Evolutionary conservation across 2,888 invertebrate species (phyloP), one percentile per base, ranked within the genome.

Genomic region (Sarcophaga subvicina): DNA sequence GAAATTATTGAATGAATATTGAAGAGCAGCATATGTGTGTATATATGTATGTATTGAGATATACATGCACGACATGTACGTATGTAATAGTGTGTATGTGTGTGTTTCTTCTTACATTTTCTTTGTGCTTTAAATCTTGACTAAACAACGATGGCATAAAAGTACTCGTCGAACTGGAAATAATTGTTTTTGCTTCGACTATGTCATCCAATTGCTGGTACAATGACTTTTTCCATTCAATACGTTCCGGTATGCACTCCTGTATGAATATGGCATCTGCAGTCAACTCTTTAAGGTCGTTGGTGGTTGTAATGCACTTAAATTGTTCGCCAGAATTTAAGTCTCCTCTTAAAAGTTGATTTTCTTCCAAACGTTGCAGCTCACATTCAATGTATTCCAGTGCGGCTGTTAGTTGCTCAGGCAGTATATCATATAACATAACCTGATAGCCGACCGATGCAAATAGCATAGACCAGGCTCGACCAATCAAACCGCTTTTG

Each of bases 391-490:
- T 96, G 89, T 97, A 96, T 6, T 94, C 94, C 4, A 98, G 93
- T 0, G 98, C 98, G 54, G 95, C 94, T 4, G 95, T 93, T 20
- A 98, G 95, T 93, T 97, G 97, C 85, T 96, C 95, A 2, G 96
- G 95, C 63, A 97, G 94, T 75, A 97, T 96, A 91, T 99, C 99
- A 92, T 96, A 99, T 76, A 99, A 94, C 47, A 95, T 95, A n/a
- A 99, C 99, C 90, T 96, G 95, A 93, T 98, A 99, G 5, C 98
- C 99, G 3, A 96, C 97, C 11, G 97, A 96, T 0, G 98, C 98
- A 93, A 99, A 99, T 47, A 99, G 94, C 98, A 99, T 98, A 0
- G 99, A 97, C 98, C 98, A 99, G 91, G 98, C 98, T 79, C 98
- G 95, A 1, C 99, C 99, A 90, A 99, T 99, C 78, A 99, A 94